phyloP scores from a whole-genome alignment of 2,888 invertebrate genomes.

The Hypolimnas misippus region DNA sequence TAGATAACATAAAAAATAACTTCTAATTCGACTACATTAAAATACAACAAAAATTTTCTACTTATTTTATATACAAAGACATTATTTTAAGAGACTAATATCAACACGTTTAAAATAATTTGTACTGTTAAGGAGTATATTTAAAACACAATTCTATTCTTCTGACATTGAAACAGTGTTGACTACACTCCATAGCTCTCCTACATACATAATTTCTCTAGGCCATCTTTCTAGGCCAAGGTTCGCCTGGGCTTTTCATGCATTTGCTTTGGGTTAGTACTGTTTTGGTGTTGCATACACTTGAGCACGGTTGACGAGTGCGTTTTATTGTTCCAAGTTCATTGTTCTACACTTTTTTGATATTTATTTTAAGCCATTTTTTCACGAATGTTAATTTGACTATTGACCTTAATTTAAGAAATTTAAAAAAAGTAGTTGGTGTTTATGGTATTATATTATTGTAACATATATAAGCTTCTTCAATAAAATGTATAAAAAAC shows the following conservation, averaged over 20 bases:
- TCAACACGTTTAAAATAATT: neutral
- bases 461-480: too few species aligned
- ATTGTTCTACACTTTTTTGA: neutral
- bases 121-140: too few species aligned
- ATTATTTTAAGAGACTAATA: too few species aligned
- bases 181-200: neutral
- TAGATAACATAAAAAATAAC: too few species aligned
- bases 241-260: slow-evolving; percentile 23
- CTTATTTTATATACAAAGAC: too few species aligned
- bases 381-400: neutral
- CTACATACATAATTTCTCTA: too few species aligned
- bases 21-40: too few species aligned
- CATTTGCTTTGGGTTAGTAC: slow-evolving; percentile 30
- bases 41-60: too few species aligned
- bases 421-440: too few species aligned
- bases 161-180: neutral
- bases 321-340: neutral
- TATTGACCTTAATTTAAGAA: neutral
- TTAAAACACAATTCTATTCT: neutral
- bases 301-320: slow-evolving; percentile 8
- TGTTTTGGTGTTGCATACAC: slow-evolving; percentile 26
- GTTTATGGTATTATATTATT: too few species aligned
- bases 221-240: slow-evolving; percentile 31
- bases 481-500: too few species aligned
- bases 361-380: neutral